Base-by-base conservation (phyloP, 1,140 invertebrate species). In the Panagrolaimus sp. region DNA sequence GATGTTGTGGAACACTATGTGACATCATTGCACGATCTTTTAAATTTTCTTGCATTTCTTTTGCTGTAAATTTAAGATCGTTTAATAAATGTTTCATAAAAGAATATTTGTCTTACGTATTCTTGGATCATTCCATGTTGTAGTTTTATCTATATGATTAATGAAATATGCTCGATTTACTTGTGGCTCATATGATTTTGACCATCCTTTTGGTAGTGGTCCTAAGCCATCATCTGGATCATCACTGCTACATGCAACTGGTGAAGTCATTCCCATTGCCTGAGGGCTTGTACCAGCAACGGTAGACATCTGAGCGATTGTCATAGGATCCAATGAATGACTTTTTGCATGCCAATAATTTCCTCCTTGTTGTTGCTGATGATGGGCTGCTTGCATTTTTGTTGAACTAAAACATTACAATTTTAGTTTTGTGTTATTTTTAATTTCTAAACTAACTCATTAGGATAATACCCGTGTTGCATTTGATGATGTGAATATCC, bases 51-150 rank as follows among this genome's bases (percentile, higher is more conserved):
- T 57, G 51, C 51, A 57, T 57, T 27, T 57, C 51, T 27, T 57
- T 27, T 20, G 51, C 51, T 57, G n/a, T 20, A 57, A 57, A 57
- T 16, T 48, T 48, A 2, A n/a, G n/a, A 48, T 14, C 8, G 14
- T 25, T 25, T 25, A 20, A 25, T 57, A 4, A 1, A n/a, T 57
- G 51, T 8, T 16, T 57, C 20, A 57, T n/a, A 4, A 57, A n/a
- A n/a, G n/a, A n/a, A n/a, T n/a, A n/a, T 11, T 20, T 9, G 5
- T 44, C 67, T 45, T 53, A 69, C 67, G 20, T 25, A 47, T 47
- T n/a, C 67, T 23, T 13, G 67, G 67, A 48, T 69, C 67, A 43
- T 23, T 25, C 67, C 67, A 69, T 4, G 67, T 68, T 8, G 67
- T 69, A 9, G 31, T 69, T n/a, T 46, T 68, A 23, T 66, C 27